phyloP scores from a whole-genome alignment of 2,888 invertebrate genomes.

The Lottia gigantea region DNA sequence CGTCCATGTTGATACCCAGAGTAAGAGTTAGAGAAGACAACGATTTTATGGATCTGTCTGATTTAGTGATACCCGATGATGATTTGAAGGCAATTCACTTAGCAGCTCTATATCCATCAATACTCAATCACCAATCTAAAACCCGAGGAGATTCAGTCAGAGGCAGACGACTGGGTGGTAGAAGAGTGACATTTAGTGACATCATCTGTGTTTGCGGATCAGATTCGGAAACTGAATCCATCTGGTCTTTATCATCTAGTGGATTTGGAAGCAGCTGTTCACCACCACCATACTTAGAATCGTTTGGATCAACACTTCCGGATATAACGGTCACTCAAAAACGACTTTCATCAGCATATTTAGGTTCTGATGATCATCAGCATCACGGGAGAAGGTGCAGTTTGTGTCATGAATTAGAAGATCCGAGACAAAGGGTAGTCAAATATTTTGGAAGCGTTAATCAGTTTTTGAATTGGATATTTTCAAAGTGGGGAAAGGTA shows the following conservation, averaged over 20 bases:
- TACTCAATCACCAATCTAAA: too few species aligned
- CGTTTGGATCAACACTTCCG: conserved; percentile 23
- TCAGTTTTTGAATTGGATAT: conserved; percentile 34
- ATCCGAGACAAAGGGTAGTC: conserved; percentile 27
- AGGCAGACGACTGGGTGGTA: neutral
- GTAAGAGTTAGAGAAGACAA: conserved; percentile 20
- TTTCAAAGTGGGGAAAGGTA: conserved; percentile 38
- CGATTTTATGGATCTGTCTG: conserved; percentile 8
- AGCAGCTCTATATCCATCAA: neutral
- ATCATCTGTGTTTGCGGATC: neutral
- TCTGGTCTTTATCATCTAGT: neutral
- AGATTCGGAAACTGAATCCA: neutral
- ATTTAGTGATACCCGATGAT: conserved; percentile 19
- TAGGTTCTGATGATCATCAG: neutral
- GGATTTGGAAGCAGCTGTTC: neutral
- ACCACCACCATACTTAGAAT: conserved; percentile 27
- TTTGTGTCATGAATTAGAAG: conserved; percentile 27
- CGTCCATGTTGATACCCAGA: conserved; percentile 27
- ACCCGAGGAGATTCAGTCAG: neutral
- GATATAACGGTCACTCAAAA: neutral
- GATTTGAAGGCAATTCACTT: conserved; percentile 20
- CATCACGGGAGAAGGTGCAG: neutral
- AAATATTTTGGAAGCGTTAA: conserved; percentile 34
- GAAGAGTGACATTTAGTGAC: neutral
- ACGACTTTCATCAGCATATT: neutral